Evolutionary conservation across 2,113 vertebrate species (phyloP).

Genomic region (Callipepla squamata): DNA sequence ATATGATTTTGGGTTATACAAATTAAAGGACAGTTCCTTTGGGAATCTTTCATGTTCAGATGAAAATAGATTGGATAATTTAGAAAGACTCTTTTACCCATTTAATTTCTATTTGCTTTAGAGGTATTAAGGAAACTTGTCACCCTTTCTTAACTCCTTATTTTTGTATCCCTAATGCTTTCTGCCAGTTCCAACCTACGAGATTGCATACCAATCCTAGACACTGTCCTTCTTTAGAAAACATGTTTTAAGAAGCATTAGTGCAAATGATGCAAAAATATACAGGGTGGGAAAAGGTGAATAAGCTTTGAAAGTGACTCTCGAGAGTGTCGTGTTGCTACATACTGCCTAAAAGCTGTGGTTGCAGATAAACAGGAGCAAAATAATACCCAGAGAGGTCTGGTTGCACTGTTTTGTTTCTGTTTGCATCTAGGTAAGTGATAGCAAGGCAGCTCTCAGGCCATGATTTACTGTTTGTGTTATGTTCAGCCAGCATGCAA

Average conservation of each 20-base stretch:
- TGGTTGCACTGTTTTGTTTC: neutral
- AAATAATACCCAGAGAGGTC: neutral
- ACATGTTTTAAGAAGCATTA: neutral
- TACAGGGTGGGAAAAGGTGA: neutral
- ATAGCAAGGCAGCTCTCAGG: neutral
- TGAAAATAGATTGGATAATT: constrained; percentile 32
- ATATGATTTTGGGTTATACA: neutral
- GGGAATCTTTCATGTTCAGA: constrained; percentile 1
- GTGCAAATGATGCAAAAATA: neutral
- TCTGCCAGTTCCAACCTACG: neutral
- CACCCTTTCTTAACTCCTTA: constrained; percentile 12
- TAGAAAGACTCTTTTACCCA: neutral
- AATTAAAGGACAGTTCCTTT: neutral
- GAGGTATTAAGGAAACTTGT: constrained; percentile 2
- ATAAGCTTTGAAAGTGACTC: neutral
- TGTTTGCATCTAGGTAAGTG: neutral
- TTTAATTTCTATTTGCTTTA: constrained; percentile 55
- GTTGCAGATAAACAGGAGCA: neutral
- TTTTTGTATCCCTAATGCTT: constrained; percentile 24
- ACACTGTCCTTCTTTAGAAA: neutral
- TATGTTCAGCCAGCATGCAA: rapidly evolving
- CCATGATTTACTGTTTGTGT: neutral
- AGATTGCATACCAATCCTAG: neutral
- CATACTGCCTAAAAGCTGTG: neutral
- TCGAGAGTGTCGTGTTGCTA: neutral